Evolutionary conservation across 2,888 invertebrate genomes (phyloP), one percentile per base, ranked within the genome.

Genomic region (Macrosiphum euphorbiae): DNA sequence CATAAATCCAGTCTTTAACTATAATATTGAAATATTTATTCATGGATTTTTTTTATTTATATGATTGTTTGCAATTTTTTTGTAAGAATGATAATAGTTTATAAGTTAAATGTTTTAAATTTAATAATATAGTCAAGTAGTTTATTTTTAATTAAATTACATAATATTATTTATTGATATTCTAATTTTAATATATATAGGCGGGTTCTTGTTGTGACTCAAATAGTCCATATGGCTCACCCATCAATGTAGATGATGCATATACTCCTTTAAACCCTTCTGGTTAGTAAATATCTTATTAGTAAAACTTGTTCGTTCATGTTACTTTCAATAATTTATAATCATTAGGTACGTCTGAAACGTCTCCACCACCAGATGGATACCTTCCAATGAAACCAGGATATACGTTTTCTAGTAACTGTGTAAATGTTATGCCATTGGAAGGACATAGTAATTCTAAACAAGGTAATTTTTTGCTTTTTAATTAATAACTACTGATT

Each of bases 181-280:
- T 89, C 44, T 35, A 58, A 89, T 89, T 88, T 41, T 58, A 13
- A 88, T 88, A 7, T 41, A 41, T 44, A 58, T 55, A 94, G 94
- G 67, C 90, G 8, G 94, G 94, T 90, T 94, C 94, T 52, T 94
- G 94, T 94, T 94, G 94, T n/a, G 94, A 94, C 50, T 94, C 94
- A 87, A 94, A 94, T 87, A 94, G 94, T 87, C 94, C 94, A n/a
- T 94, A 94, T 67, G 94, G 94, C 41, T 94, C 94, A n/a, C 94
- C 94, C 5, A 90, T 86, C 47, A 94, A 94, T 86, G 28, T 61
- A n/a, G 94, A 94, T 90, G 94, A 94, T 86, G 28, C 94, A 4
- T 94, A 94, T 67, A 67, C 52, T 86, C 90, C 86, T n/a, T 90
- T 94, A 87, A 61, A 90, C 3, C 90, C 93, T 85, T 85, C 92